These are phyloP conservation scores for Anabacerthia variegaticeps DNA, from an alignment of 2,797 vertebrate species.

Conservation along the genomic window DNA sequence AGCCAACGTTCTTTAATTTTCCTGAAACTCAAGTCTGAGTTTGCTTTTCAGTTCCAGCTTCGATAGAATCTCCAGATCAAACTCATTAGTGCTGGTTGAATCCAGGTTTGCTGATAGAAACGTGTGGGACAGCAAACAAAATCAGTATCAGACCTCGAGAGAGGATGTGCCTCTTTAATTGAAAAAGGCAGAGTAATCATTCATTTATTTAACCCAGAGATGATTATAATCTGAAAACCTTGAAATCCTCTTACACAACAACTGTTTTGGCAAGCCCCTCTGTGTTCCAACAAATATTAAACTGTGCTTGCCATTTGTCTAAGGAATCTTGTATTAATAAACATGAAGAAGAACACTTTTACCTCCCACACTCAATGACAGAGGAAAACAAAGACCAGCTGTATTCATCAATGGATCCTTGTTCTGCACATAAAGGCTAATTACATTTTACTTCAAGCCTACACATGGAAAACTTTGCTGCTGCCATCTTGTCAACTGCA, in stretches of 20 bases:
- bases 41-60: conserved; percentile 3
- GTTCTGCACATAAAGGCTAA: conserved; percentile 87
- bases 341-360: conserved; percentile 85
- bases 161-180: conserved; percentile 65
- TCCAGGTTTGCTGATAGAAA: conserved; percentile 32
- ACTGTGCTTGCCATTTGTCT: conserved; percentile 83
- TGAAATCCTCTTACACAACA: conserved; percentile 79
- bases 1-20: neutral
- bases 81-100: neutral
- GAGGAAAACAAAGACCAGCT: conserved; percentile 85
- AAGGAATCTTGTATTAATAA: conserved; percentile 85
- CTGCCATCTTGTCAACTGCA: conserved; percentile 74
- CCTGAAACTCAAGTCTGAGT: neutral
- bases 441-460: conserved; percentile 87
- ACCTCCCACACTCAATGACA: conserved; percentile 84
- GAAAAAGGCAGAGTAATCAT: conserved; percentile 67
- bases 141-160: conserved; percentile 31
- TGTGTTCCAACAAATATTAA: conserved; percentile 80
- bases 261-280: conserved; percentile 79
- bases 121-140: neutral
- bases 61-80: neutral
- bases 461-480: conserved; percentile 86
- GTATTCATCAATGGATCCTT: conserved; percentile 89
- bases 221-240: conserved; percentile 70
- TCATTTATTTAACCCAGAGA: conserved; percentile 78